Conservation (phyloP, 2,113 vertebrate genomes). For the Choloepus hoffmanni region DNA sequence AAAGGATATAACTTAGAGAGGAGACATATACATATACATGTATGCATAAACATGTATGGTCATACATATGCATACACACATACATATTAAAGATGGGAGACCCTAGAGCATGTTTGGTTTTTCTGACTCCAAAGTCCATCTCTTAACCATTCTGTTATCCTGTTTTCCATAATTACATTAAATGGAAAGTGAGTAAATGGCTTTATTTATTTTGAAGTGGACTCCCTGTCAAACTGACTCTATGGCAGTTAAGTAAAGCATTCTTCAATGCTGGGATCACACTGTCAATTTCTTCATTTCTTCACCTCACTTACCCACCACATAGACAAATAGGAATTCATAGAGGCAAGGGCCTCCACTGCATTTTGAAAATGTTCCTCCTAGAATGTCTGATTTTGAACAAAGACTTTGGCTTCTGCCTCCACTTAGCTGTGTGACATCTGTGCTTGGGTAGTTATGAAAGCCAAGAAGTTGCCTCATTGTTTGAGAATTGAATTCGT, state of each 20-base stretch:
- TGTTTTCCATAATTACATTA: neutral
- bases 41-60: neutral
- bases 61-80: accelerated
- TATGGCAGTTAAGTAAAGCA: neutral
- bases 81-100: too few relatives aligned
- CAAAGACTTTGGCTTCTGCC: conserved; percentile 32
- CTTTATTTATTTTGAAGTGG: conserved; percentile 54
- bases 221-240: neutral
- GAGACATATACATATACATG: neutral
- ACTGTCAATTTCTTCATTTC: neutral
- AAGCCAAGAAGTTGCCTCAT: conserved; percentile 74
- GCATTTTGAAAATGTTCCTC: neutral
- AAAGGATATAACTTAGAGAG: neutral
- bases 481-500: conserved; percentile 58
- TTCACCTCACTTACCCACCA: neutral
- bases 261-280: neutral
- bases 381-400: conserved; percentile 56
- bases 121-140: neutral
- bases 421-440: conserved; percentile 64
- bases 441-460: conserved; percentile 59
- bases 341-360: neutral
- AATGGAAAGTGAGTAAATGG: conserved; percentile 42
- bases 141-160: neutral
- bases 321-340: conserved; percentile 16
- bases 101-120: neutral